Evolutionary conservation across 2,888 invertebrate species (phyloP).

Genomic region (Noctua fimbriata): DNA sequence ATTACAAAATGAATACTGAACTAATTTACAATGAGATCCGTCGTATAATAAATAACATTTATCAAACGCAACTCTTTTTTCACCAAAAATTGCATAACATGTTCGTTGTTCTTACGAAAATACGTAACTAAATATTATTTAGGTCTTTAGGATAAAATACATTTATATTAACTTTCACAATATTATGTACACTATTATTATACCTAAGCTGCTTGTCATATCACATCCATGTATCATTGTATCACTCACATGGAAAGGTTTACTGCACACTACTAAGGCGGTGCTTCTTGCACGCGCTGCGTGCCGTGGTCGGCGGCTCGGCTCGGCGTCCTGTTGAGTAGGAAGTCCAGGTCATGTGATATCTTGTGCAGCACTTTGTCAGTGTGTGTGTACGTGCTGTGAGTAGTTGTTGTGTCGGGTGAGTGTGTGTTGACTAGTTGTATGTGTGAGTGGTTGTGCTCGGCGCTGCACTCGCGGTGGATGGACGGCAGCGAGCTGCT

Average conservation of each 20-base stretch:
- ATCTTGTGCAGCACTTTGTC: constrained; percentile 94
- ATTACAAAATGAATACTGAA: not conserved
- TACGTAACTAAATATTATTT: not conserved
- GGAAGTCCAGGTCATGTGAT: constrained; percentile 95
- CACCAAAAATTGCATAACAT: not conserved
- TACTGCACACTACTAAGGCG: constrained; percentile 75
- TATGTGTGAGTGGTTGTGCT: constrained; percentile 79
- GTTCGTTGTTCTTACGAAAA: not conserved
- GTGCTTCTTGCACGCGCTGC: constrained; percentile 83
- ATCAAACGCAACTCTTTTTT: not conserved
- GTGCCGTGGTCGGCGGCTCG: constrained; percentile 66
- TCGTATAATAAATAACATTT: not conserved
- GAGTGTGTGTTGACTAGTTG: constrained; percentile 84
- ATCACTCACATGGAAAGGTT: constrained; percentile 55
- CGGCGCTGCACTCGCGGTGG: constrained; percentile 67
- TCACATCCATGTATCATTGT: constrained; percentile 83
- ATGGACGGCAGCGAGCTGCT: constrained; percentile 85
- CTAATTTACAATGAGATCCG: not conserved
- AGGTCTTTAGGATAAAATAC: too few relatives aligned
- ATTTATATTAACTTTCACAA: not conserved
- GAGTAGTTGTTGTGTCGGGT: constrained; percentile 80
- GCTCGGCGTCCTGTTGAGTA: constrained; percentile 92
- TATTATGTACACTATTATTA: constrained; percentile 24
- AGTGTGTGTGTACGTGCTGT: constrained; percentile 81
- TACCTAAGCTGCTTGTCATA: constrained; percentile 64